Evolutionary conservation across 2,113 vertebrate species (phyloP), one percentile per base, ranked within the genome.

Genomic region (Centrocercus urophasianus): DNA sequence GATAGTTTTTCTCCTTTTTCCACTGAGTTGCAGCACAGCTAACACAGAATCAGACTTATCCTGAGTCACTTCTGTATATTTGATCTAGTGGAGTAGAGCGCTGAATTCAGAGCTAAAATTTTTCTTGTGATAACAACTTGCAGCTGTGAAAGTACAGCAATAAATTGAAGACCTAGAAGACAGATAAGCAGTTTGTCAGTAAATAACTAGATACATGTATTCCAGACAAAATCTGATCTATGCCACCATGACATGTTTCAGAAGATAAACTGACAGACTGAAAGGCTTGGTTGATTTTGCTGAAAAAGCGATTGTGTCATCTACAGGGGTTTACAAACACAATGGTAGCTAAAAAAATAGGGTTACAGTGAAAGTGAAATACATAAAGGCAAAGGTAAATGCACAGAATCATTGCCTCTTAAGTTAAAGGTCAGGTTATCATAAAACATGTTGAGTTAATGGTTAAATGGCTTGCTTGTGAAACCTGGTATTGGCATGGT

Each of bases 401-500:
- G 40, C 6, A 28, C 18, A 45, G 6, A 59, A 60, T 40, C 42
- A 4, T 18, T 75, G 17, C 71, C 7, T 90, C 18, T 16, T 28
- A 11, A 3, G 5, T 66, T 42, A 64, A 19, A 93, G 76, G 9
- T 47, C 27, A 0, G 1, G 6, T 61, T 74, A 50, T 28, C 4
- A 17, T 57, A 45, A 82, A 40, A 84, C 8, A 40, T 11, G 19
- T 27, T 0, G 2, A 8, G 11, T 42, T 27, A 60, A 20, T 24
- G 67, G 40, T 38, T 36, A 71, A 20, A 45, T 52, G 52, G 18
- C 21, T 79, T 19, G 2, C 38, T 11, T 61, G 12, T 6, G 19
- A 48, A n/a, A 27, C 7, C 28, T n/a, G 63, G 10, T 3, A 12
- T 18, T 21, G 69, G 34, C 17, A 32, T 1, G 1, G 16, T 1